phyloP scores from a whole-genome alignment of 2,113 vertebrate genomes.

The Cyrtonyx montezumae region DNA sequence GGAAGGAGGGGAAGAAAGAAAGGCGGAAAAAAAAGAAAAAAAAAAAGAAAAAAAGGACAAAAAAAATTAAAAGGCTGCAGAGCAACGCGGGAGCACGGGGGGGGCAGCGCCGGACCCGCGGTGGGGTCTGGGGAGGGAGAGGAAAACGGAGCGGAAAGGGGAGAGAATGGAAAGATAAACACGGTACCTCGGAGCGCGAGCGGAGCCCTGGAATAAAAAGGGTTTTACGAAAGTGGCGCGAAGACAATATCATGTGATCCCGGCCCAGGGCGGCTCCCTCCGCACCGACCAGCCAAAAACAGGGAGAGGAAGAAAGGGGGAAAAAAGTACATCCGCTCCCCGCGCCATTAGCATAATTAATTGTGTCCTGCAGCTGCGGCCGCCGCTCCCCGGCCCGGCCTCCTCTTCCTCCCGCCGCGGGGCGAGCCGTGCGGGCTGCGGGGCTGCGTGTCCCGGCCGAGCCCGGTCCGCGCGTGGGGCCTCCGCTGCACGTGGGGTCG shows the following conservation, averaged over 20 bases:
- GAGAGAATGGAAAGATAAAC: slow-evolving; percentile 48
- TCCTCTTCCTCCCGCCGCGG: slow-evolving; percentile 11
- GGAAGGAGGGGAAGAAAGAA: too few species aligned
- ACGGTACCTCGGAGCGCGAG: slow-evolving; percentile 76
- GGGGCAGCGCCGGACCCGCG: background rate
- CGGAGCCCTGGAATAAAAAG: slow-evolving; percentile 71
- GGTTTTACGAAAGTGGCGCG: slow-evolving; percentile 89
- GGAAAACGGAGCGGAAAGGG: background rate
- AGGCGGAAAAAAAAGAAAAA: background rate
- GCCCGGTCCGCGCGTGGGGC: background rate
- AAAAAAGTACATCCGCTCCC: slow-evolving; percentile 78
- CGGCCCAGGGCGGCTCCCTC: slow-evolving; percentile 78
- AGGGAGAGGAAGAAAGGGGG: slow-evolving; percentile 36
- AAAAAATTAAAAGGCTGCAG: background rate
- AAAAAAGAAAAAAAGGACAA: background rate
- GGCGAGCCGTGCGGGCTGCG: background rate
- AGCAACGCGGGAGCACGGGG: too few species aligned
- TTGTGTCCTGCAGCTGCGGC: slow-evolving; percentile 79
- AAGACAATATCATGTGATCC: slow-evolving; percentile 86
- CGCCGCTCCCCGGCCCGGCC: slow-evolving; percentile 22
- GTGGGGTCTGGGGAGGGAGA: background rate
- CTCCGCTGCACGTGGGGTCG: too few species aligned
- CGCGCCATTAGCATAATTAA: slow-evolving; percentile 82
- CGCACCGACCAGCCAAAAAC: slow-evolving; percentile 67
- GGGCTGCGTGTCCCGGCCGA: background rate